Evolutionary conservation across 2,113 vertebrate species (phyloP).

Genomic region (Micromys minutus): DNA sequence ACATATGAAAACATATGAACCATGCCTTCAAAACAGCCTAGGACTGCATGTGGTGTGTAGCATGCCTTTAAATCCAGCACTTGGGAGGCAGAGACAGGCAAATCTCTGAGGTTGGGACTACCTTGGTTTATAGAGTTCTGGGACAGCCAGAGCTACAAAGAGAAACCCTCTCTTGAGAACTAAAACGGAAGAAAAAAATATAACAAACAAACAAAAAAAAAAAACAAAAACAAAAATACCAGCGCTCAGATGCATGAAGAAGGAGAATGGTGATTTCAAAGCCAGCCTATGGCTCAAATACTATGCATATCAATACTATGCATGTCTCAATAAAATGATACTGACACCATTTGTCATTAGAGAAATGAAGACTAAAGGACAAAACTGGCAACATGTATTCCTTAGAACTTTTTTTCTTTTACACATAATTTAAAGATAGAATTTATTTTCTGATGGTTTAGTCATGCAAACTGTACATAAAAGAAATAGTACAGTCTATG

Average conservation of each 20-base stretch:
- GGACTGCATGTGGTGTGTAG: neutral
- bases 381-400: neutral
- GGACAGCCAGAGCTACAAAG: neutral
- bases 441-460: conserved; percentile 98
- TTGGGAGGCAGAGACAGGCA: neutral
- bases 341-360: neutral
- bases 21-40: neutral
- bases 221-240: neutral
- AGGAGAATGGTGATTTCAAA: neutral
- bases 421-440: conserved; percentile 93
- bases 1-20: conserved; percentile 20
- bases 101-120: neutral
- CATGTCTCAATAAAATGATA: neutral
- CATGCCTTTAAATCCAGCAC: neutral
- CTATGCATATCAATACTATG: neutral
- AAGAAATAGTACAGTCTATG: conserved; percentile 92
- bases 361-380: conserved; percentile 46
- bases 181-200: neutral
- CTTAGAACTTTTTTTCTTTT: neutral
- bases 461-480: conserved; percentile 98
- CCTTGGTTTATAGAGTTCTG: neutral
- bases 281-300: neutral
- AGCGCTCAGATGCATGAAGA: neutral
- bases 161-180: neutral
- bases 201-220: neutral